phyloP scores from a whole-genome alignment of 2,113 vertebrate genomes.

The Natator depressus region DNA sequence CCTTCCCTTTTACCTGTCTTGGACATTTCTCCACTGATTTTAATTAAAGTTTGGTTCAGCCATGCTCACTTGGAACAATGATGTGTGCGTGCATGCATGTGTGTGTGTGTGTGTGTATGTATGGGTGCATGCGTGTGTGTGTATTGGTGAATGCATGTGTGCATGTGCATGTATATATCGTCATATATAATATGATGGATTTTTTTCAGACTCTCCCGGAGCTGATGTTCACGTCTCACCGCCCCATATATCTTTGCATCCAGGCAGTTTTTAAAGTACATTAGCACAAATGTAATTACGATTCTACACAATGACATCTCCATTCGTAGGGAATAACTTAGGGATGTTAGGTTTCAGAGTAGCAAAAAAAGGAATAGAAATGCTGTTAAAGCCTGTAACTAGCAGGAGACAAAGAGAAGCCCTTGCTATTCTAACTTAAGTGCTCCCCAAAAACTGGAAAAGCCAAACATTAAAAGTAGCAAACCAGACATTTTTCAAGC shows the following conservation, averaged over 20 bases:
- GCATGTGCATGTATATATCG: too few species aligned
- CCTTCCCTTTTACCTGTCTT: neutral
- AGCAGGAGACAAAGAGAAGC: neutral
- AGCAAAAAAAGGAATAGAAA: neutral
- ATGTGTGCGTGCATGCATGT: too few species aligned
- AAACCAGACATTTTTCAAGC: neutral
- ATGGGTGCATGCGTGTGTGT: too few species aligned
- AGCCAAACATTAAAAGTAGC: neutral
- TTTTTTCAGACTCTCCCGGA: too few species aligned
- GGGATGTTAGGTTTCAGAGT: neutral
- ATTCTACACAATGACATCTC: neutral
- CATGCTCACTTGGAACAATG: neutral
- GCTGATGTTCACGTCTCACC: neutral
- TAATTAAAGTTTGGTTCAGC: neutral
- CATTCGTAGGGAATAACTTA: neutral
- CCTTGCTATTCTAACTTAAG: neutral
- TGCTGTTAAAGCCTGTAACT: neutral
- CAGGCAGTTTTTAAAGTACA: neutral
- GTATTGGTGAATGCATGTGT: too few species aligned
- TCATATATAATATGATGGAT: neutral
- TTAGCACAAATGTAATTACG: neutral
- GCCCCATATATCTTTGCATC: neutral
- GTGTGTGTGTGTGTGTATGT: too few species aligned
- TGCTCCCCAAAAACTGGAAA: neutral
- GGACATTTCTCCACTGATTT: neutral